A percentile compares a stretch with the other conserved stretches of the same genome.
Conservation (phyloP, 2,888 invertebrate genomes). For the Perithous albicinctus region DNA sequence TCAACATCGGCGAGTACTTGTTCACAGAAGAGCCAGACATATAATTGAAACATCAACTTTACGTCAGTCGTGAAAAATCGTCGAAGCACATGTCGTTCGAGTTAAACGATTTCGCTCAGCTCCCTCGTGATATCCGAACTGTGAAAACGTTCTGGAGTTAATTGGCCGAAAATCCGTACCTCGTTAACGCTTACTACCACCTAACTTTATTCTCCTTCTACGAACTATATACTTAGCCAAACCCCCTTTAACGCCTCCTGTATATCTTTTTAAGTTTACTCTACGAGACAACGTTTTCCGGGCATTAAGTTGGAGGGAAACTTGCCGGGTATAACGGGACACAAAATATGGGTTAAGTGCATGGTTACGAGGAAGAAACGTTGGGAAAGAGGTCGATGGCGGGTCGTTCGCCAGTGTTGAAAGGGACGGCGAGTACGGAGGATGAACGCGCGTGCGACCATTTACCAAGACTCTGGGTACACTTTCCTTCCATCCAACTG, state of each 20-base stretch:
- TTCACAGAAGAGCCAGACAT: not conserved
- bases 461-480: constrained; percentile 35
- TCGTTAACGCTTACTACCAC: constrained; percentile 35
- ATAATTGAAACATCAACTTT: constrained; percentile 35
- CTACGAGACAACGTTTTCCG: constrained; percentile 26
- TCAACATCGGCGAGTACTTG: not conserved
- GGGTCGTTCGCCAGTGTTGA: constrained; percentile 14
- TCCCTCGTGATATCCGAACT: constrained; percentile 21
- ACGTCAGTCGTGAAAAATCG: constrained; percentile 42
- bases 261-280: constrained; percentile 15
- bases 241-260: constrained; percentile 2
- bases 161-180: constrained; percentile 58
- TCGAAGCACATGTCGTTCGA: constrained; percentile 25
- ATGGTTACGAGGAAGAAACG: constrained; percentile 42
- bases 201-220: not conserved
- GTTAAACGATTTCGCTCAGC: constrained; percentile 38
- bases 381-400: constrained; percentile 30
- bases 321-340: constrained; percentile 1
- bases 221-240: not conserved
- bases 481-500: constrained; percentile 33
- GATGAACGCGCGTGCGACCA: constrained; percentile 5
- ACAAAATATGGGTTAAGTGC: constrained; percentile 36
- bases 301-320: constrained; percentile 18
- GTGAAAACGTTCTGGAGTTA: constrained; percentile 42
- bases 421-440: constrained; percentile 16